Conservation (phyloP, 2,888 invertebrate genomes). For the Acholoe squamosa region DNA sequence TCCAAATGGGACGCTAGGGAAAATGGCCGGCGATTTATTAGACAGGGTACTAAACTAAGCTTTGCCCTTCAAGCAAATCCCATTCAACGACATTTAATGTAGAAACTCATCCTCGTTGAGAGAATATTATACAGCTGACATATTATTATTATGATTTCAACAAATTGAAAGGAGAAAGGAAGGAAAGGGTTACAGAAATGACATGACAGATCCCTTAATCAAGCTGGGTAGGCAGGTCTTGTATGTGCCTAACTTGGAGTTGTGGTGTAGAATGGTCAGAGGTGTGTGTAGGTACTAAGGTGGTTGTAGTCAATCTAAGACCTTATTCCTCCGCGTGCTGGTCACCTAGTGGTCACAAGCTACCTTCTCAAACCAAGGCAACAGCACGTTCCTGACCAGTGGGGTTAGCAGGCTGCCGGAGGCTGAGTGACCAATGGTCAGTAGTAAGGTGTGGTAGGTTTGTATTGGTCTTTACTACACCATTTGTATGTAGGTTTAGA, state of each 20-base stretch:
- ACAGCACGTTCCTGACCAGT: not conserved
- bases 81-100: not conserved
- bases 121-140: not conserved
- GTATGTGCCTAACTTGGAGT: not conserved
- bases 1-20: not conserved
- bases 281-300: not conserved
- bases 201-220: not conserved
- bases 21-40: not conserved
- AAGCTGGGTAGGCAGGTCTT: not conserved
- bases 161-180: too few relatives aligned
- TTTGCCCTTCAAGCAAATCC: not conserved
- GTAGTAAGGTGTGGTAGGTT: not conserved
- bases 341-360: not conserved
- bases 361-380: not conserved
- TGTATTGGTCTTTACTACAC: not conserved
- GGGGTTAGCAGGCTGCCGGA: not conserved
- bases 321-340: not conserved
- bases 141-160: too few relatives aligned
- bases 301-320: not conserved
- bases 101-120: not conserved
- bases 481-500: too few relatives aligned
- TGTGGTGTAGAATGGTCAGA: not conserved
- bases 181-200: not conserved
- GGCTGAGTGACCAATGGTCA: constrained; percentile 6
- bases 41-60: not conserved